Evolutionary conservation across 1,140 invertebrate genomes (phyloP).

Genomic region (Scaptomyza montana): DNA sequence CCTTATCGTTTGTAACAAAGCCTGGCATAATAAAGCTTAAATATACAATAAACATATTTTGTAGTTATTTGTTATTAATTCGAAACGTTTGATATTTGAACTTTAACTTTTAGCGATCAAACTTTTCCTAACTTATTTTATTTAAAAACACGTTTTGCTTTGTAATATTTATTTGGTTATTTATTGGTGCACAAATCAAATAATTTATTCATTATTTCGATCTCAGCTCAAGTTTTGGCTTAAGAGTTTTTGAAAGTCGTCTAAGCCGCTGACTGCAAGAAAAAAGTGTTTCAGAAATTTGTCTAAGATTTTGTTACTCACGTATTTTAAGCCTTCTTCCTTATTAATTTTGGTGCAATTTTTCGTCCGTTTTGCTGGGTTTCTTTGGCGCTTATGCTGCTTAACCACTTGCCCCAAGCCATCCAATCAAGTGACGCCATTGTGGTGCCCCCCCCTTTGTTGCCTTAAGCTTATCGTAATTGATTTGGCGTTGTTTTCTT

Average conservation of each 20-base stretch:
- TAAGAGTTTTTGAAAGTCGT: not conserved
- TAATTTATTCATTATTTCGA: too few relatives aligned
- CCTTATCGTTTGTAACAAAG: too few relatives aligned
- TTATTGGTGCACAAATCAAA: too few relatives aligned
- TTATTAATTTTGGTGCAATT: slow-evolving; percentile 78
- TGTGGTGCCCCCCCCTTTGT: slow-evolving; percentile 38
- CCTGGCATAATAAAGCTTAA: too few relatives aligned
- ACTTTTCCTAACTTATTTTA: too few relatives aligned
- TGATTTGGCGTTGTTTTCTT: slow-evolving; percentile 64
- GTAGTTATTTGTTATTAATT: too few relatives aligned
- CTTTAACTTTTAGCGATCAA: too few relatives aligned
- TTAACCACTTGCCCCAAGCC: not conserved
- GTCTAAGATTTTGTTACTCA: slow-evolving; percentile 55
- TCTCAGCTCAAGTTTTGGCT: too few relatives aligned
- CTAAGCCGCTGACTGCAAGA: not conserved
- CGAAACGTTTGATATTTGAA: too few relatives aligned
- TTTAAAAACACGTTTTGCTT: too few relatives aligned
- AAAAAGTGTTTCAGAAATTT: slow-evolving; percentile 6
- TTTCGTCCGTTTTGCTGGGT: slow-evolving; percentile 67
- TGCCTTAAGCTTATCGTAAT: slow-evolving; percentile 74
- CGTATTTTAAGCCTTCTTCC: not conserved
- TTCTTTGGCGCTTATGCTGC: not conserved
- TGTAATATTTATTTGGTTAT: too few relatives aligned
- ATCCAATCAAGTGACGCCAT: slow-evolving; percentile 34
- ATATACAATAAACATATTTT: too few relatives aligned